Evolutionary conservation across 2,888 invertebrate species (phyloP).

Genomic region (Spicauda simplicius): DNA sequence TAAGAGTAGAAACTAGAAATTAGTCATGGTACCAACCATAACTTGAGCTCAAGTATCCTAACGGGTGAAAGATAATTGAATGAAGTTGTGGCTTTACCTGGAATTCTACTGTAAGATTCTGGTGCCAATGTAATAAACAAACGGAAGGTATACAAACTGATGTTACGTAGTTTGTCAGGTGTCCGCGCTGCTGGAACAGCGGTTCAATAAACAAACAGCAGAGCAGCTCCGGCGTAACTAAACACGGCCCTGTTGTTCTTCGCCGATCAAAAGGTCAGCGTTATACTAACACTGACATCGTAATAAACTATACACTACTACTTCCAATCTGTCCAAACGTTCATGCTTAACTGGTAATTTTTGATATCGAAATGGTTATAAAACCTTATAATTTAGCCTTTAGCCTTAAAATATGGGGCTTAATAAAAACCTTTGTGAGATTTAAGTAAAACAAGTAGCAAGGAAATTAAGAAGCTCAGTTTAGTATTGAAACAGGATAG

Average conservation of each 20-base stretch:
- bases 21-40: no score
- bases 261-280: not conserved
- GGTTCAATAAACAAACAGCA: not conserved
- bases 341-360: no score
- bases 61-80: no score
- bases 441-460: constrained; percentile 1
- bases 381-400: no score
- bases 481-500: constrained; percentile 5
- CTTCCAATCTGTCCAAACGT: not conserved
- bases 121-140: no score
- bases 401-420: not conserved
- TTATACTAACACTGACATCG: not conserved
- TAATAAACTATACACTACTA: not conserved
- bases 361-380: no score
- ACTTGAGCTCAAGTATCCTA: no score
- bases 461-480: not conserved
- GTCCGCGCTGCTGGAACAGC: not conserved
- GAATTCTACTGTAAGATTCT: no score
- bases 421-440: not conserved
- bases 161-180: not conserved
- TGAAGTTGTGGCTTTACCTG: no score
- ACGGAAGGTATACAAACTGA: no score
- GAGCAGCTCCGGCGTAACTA: not conserved
- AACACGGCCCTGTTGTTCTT: not conserved
- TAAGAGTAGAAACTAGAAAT: no score